Evolutionary conservation across 2,888 invertebrate species (phyloP), one percentile per base, ranked within the genome.

Genomic region (Lasioglossum marginatum): DNA sequence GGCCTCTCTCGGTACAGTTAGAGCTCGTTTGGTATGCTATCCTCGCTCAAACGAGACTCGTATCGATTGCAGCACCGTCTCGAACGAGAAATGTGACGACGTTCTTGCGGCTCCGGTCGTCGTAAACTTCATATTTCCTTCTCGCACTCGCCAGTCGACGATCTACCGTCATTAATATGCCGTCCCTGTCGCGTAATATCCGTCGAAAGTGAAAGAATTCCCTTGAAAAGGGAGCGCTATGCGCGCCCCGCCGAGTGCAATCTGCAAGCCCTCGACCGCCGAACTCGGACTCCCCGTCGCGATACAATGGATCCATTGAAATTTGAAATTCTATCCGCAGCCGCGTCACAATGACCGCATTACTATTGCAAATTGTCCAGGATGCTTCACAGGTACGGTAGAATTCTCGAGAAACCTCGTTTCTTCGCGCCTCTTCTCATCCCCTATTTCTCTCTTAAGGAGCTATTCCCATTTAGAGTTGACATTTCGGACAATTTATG

Each of bases 11-110:
- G 77, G 68, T 83, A 83, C 83, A 74, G 83, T 82, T 84, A 79
- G 73, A 45, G 79, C 76, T 87, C 80, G 75, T 86, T 82, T 63
- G 19, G 77, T 68, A 88, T 86, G 81, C 85, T 84, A 89, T 81
- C 52, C 87, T 77, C 89, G 78, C 79, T 52, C 79, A 63, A 77
- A 86, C 74, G 66, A 79, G 80, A 77, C 70, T 48, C 77, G 45
- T 76, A 86, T 86, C 79, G 81, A 87, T 79, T 81, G 43, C 75
- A 45, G 81, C 23, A 34, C 57, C 57, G 48, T 4, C 57, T 4
- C 73, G 79, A 82, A 83, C 79, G 74, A 77, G 81, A 86, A 57
- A 88, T 86, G 75, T 70, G 23, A 16, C 45, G 57, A 31, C 71
- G 75, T 63, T 27, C 57, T 72, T 74, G 57, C 31, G 63, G 63